Base-by-base conservation (phyloP, 2,797 vertebrate genomes). In the Sebastes diploproa region DNA sequence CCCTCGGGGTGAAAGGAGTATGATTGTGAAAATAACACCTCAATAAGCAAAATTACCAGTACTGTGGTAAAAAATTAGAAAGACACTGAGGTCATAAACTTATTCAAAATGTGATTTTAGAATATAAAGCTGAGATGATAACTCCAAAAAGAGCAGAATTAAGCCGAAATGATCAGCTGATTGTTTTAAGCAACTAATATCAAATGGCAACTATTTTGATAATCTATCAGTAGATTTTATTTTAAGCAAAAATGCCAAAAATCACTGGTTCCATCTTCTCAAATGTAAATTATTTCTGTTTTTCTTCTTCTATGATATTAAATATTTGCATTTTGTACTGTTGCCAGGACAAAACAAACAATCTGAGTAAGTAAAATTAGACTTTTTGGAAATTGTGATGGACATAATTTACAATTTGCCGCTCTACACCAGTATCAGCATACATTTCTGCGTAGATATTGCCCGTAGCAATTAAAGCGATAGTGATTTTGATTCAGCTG, bases 401-500 rank as follows among this genome's bases (percentile, higher is more conserved):
- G 22, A 65, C 32, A 56, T 54, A n/a, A n/a, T 36, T 59, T 54
- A 34, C 2, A 6, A 55, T 20, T 54, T 52, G 29, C 20, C 55
- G 10, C 62, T 80, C 55, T 11, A 42, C 30, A 59, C 20, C 13
- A 36, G 61, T 64, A 69, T 67, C 69, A 80, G 25, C 12, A 46
- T 69, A 29, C 25, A 80, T 78, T 25, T 83, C 60, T 84, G 55
- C 42, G 20, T 66, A 9, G 52, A 77, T 50, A 66, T 54, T 1
- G 29, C 77, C 55, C 38, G 27, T 50, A 70, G 80, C 72, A 75
- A 86, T 80, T 70, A 83, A 77, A 84, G 73, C 1, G 22, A 76
- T 78, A 60, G 69, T 25, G 60, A 82, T 86, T 83, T 60, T 71
- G 75, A 86, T 83, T 88, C 60, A 76, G 71, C 75, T 8, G 38